Evolutionary conservation across 2,888 invertebrate genomes (phyloP).

Genomic region (Bombylius major): DNA sequence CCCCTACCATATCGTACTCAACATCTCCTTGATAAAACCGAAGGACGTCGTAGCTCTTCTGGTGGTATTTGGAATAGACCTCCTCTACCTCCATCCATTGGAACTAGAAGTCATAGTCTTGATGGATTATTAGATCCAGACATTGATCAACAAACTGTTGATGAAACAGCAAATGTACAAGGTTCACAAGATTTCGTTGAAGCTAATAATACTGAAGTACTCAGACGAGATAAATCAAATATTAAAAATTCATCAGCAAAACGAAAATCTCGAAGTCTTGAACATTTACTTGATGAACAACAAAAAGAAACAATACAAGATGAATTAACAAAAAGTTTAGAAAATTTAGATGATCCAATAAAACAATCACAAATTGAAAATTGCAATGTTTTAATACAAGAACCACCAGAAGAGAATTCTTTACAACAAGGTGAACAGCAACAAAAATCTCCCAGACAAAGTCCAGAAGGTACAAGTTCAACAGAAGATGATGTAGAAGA

Average conservation of each 20-base stretch:
- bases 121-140: slow-evolving; percentile 44
- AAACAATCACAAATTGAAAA: background rate
- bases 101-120: slow-evolving; percentile 46
- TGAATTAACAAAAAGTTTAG: slow-evolving; percentile 34
- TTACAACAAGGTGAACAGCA: background rate
- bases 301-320: slow-evolving; percentile 29
- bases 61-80: slow-evolving; percentile 31
- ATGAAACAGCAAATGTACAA: slow-evolving; percentile 8
- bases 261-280: slow-evolving; percentile 49
- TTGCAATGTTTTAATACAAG: background rate
- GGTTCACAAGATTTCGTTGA: background rate
- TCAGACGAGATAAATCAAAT: slow-evolving; percentile 26
- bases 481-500: slow-evolving; percentile 34
- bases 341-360: slow-evolving; percentile 22
- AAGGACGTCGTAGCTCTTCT: slow-evolving; percentile 29
- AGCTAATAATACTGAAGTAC: slow-evolving; percentile 15
- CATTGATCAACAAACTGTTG: slow-evolving; percentile 2
- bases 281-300: slow-evolving; percentile 43
- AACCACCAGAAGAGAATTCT: background rate
- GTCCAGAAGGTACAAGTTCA: slow-evolving; percentile 36
- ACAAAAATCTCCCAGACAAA: slow-evolving; percentile 20
- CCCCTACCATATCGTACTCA: slow-evolving; percentile 35
- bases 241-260: slow-evolving; percentile 24
- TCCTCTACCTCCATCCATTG: slow-evolving; percentile 26
- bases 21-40: slow-evolving; percentile 20